Percentiles rank a stretch among this genome's conserved stretches.
Conservation (phyloP, 2,888 invertebrate genomes). For the Halictus ligatus region DNA sequence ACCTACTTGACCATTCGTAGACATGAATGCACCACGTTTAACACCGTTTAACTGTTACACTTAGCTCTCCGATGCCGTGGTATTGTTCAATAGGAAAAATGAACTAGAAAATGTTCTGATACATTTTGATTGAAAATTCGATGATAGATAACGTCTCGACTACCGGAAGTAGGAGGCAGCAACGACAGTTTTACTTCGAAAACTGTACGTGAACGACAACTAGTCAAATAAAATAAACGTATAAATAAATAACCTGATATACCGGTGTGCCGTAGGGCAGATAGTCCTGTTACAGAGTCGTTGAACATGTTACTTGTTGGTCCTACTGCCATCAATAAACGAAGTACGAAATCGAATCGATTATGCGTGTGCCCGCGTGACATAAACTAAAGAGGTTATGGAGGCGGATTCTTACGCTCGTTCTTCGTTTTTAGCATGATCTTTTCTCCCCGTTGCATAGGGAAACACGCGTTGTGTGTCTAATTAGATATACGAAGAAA, state of each 20-base stretch:
- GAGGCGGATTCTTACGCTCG: background rate
- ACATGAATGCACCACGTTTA: too few relatives aligned
- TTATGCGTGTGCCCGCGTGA: conserved; percentile 43
- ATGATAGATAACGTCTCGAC: background rate
- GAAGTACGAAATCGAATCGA: conserved; percentile 48
- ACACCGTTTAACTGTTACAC: too few relatives aligned
- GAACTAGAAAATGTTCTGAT: too few relatives aligned
- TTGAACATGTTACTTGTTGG: conserved; percentile 17
- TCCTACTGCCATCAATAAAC: conserved; percentile 44
- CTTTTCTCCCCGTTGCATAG: background rate
- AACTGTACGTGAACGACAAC: background rate
- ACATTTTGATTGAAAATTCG: background rate
- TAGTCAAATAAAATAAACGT: background rate
- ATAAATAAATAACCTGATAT: conserved; percentile 23
- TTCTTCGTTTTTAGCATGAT: background rate
- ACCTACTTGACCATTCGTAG: too few relatives aligned
- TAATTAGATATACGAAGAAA: background rate
- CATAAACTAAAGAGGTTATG: conserved; percentile 44
- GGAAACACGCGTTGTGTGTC: background rate
- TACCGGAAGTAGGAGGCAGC: background rate
- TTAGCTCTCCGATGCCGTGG: too few relatives aligned
- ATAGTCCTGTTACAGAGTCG: conserved; percentile 16
- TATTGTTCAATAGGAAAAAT: too few relatives aligned
- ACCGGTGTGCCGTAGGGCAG: conserved; percentile 17
- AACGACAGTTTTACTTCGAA: background rate